phyloP scores from a whole-genome alignment of 2,888 invertebrate species.

The Busseola fusca region DNA sequence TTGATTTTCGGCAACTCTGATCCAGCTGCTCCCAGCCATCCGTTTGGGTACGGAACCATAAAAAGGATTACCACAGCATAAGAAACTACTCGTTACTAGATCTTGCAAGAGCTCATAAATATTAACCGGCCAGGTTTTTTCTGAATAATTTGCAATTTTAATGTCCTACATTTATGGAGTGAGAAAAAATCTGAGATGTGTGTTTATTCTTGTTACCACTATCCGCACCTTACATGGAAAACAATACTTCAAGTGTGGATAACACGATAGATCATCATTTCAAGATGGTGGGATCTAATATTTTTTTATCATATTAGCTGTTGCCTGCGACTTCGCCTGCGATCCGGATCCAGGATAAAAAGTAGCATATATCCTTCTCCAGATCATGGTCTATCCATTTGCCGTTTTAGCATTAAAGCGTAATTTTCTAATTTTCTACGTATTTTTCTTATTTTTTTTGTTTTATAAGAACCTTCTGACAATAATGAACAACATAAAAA shows the following conservation, averaged over 20 bases:
- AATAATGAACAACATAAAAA: too few species aligned
- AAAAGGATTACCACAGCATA: slow-evolving; percentile 36
- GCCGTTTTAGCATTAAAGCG: too few species aligned
- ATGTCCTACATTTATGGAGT: slow-evolving; percentile 38
- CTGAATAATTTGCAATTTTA: slow-evolving; percentile 51
- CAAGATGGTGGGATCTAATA: slow-evolving; percentile 37
- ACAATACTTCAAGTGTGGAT: slow-evolving; percentile 42
- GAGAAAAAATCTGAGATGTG: slow-evolving; percentile 22
- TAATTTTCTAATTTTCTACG: too few species aligned
- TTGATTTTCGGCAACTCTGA: too few species aligned
- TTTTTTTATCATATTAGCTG: slow-evolving; percentile 27
- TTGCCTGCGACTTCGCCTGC: too few species aligned
- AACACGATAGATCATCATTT: slow-evolving; percentile 34
- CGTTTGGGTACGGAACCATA: not conserved
- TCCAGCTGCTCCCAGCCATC: too few species aligned
- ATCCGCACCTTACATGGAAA: slow-evolving; percentile 38
- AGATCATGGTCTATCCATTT: too few species aligned
- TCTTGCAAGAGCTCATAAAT: slow-evolving; percentile 41
- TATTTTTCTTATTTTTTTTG: too few species aligned
- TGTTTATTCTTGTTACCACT: slow-evolving; percentile 32
- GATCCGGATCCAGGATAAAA: too few species aligned
- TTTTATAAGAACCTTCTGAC: too few species aligned
- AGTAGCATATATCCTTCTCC: too few species aligned
- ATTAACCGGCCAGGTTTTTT: slow-evolving; percentile 42
- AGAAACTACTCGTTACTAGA: slow-evolving; percentile 38